A percentile compares a stretch with the other conserved stretches of the same genome.
Conservation (phyloP, 2,113 vertebrate species). For the Dasyornis broadbenti region DNA sequence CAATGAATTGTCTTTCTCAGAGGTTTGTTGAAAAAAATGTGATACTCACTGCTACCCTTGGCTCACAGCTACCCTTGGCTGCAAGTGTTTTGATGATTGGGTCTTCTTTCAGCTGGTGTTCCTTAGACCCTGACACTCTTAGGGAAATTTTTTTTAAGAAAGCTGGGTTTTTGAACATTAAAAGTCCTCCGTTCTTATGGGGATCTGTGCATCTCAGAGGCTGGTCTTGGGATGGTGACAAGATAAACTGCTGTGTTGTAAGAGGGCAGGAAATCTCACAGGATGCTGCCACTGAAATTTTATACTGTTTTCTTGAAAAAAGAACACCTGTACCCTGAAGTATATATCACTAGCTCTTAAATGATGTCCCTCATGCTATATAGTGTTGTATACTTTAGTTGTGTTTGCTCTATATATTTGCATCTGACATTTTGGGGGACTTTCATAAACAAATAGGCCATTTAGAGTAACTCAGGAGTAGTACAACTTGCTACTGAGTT, state of each 20-base stretch:
- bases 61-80: background rate
- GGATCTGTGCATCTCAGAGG: background rate
- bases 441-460: background rate
- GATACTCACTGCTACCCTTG: rapidly evolving
- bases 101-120: background rate
- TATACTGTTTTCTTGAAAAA: background rate
- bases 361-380: background rate
- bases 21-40: background rate
- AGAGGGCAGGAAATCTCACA: background rate
- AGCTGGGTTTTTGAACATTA: background rate
- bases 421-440: background rate
- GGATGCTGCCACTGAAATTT: background rate
- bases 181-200: background rate
- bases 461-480: background rate
- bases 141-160: background rate
- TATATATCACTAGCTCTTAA: background rate
- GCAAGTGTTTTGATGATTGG: background rate
- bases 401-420: background rate
- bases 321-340: background rate
- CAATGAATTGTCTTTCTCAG: background rate
- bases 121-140: background rate
- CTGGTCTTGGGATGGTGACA: background rate
- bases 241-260: background rate
- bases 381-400: background rate
- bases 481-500: background rate